Conservation (phyloP, 2,888 invertebrate species). For the Xanthorhoe spadicearia region DNA sequence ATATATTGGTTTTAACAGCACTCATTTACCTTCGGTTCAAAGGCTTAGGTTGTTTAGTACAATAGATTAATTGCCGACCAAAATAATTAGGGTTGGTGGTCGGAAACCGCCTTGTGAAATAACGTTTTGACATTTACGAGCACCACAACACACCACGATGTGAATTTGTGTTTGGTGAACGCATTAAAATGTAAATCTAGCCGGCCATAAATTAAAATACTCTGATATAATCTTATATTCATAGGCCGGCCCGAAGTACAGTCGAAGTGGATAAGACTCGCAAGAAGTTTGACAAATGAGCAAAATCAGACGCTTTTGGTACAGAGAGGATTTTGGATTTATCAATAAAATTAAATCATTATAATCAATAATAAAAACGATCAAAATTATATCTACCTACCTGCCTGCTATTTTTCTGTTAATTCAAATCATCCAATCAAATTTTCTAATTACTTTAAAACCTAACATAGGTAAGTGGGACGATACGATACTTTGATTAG, state of each 20-base stretch:
- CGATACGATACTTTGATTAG: no score
- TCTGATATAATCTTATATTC: constrained; percentile 8
- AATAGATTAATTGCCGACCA: constrained; percentile 57
- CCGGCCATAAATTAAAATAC: constrained; percentile 11
- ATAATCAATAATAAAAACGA: not conserved
- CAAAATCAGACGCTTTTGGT: not conserved
- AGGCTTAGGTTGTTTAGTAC: constrained; percentile 57
- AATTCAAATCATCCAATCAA: no score
- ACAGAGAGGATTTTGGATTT: not conserved
- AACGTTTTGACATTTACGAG: constrained; percentile 60
- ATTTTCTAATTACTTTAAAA: no score
- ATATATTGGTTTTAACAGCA: constrained; percentile 43
- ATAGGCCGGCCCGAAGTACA: not conserved
- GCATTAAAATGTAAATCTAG: constrained; percentile 28
- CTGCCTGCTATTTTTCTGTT: no score
- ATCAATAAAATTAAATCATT: not conserved
- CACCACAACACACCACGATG: constrained; percentile 38
- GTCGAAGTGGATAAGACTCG: not conserved
- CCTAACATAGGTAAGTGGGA: no score
- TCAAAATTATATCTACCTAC: no score
- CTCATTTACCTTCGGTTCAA: constrained; percentile 48
- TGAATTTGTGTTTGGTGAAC: constrained; percentile 24
- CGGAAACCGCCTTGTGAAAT: constrained; percentile 55
- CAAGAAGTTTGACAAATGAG: not conserved
- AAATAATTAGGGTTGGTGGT: constrained; percentile 60